phyloP scores from a whole-genome alignment of 2,113 vertebrate genomes.

The Pandion haliaetus region DNA sequence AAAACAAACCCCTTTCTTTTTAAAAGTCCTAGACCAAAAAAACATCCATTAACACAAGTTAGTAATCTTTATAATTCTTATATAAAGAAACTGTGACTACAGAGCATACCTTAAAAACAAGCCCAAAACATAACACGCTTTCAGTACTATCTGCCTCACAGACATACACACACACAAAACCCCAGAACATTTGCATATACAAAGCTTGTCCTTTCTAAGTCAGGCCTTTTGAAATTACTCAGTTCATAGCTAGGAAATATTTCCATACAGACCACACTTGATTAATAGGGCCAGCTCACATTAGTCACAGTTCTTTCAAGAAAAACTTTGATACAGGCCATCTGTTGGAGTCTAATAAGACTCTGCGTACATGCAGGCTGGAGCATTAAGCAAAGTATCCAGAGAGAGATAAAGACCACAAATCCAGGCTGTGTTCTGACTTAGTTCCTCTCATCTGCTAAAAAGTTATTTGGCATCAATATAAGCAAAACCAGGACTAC shows the following conservation, averaged over 20 bases:
- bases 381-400: not conserved
- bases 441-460: conserved; percentile 7
- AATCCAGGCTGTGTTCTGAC: not conserved
- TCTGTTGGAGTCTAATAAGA: conserved; percentile 11
- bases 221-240: conserved; percentile 10
- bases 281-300: conserved; percentile 5
- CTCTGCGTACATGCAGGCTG: not conserved
- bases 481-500: not conserved
- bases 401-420: conserved; percentile 3
- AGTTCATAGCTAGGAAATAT: not conserved
- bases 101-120: not conserved
- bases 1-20: accelerated
- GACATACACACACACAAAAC: not conserved
- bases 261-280: not conserved
- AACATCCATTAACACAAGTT: not conserved
- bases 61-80: not conserved
- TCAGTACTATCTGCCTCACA: not conserved
- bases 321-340: conserved; percentile 28
- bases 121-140: not conserved
- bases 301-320: conserved; percentile 47
- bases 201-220: not conserved
- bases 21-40: not conserved
- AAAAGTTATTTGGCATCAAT: not conserved
- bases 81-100: not conserved
- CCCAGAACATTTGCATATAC: not conserved